Conservation (phyloP, 2,888 invertebrate species). For the Cordilura impudica region DNA sequence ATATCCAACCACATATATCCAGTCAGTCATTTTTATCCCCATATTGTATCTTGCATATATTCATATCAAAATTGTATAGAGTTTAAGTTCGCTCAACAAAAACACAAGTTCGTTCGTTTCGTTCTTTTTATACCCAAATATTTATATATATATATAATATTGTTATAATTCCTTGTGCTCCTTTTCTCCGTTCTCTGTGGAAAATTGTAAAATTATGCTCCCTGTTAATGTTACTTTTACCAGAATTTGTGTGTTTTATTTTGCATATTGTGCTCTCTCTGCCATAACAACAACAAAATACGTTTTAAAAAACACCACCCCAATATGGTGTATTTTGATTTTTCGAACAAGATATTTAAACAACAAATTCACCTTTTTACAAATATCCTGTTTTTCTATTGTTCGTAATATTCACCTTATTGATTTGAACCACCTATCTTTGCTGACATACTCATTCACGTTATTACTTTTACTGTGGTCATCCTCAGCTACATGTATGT, state of each 20-base stretch:
- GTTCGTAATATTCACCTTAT: conserved; percentile 35
- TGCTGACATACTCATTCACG: conserved; percentile 25
- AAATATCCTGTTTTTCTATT: conserved; percentile 40
- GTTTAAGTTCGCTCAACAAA: conserved; percentile 32
- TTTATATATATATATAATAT: no score
- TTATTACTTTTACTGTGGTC: not conserved
- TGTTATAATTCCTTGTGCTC: conserved; percentile 49
- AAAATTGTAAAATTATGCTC: conserved; percentile 27
- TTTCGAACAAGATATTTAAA: not conserved
- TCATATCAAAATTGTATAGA: conserved; percentile 49
- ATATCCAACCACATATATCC: conserved; percentile 64
- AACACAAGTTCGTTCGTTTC: conserved; percentile 37
- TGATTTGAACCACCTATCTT: conserved; percentile 13
- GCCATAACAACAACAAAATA: not conserved
- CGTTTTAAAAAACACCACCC: conserved; percentile 22
- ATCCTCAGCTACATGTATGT: conserved; percentile 15
- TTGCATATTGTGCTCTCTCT: conserved; percentile 41
- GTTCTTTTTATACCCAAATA: conserved; percentile 23
- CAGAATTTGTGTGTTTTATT: not conserved
- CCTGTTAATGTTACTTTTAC: conserved; percentile 15
- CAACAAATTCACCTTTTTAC: conserved; percentile 41
- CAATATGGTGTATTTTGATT: not conserved
- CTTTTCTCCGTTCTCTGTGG: conserved; percentile 47
- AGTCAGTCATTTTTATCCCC: conserved; percentile 55
- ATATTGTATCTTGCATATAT: conserved; percentile 51